A percentile compares a stretch with the other conserved stretches of the same genome.
Conservation (phyloP, 2,888 invertebrate species). For the Oxytorus armatus region DNA sequence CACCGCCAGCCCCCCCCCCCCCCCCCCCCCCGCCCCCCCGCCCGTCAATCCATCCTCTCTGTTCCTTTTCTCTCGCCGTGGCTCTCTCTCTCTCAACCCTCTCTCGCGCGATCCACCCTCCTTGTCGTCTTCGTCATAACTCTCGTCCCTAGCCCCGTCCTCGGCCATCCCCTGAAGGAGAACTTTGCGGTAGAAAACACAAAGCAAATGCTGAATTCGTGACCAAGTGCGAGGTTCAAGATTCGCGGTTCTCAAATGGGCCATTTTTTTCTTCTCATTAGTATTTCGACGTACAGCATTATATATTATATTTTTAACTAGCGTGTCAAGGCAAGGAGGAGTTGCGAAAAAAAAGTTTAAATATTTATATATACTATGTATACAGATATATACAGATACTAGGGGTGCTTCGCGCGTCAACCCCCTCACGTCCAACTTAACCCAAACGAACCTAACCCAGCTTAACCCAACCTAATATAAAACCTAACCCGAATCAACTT, state of each 20-base stretch:
- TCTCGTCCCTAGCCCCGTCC: conserved; percentile 9
- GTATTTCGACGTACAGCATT: not conserved
- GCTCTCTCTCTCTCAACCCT: conserved; percentile 16
- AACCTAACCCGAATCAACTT: no score
- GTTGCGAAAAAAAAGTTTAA: not conserved
- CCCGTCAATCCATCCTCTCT: not conserved
- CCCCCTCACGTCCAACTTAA: no score
- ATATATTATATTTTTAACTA: conserved; percentile 6
- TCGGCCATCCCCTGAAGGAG: not conserved
- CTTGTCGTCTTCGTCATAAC: conserved; percentile 26
- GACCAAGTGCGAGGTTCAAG: conserved; percentile 78
- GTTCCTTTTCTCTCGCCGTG: not conserved
- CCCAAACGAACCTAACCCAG: no score
- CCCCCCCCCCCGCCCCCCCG: not conserved
- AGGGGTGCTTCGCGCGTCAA: no score
- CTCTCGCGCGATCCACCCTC: conserved; percentile 18
- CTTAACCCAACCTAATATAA: no score
- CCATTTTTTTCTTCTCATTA: not conserved
- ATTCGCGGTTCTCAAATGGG: conserved; percentile 65
- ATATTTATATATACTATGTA: no score
- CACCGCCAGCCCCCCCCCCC: conserved; percentile 19
- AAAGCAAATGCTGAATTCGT: conserved; percentile 79
- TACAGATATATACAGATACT: no score
- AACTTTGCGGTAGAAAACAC: conserved; percentile 54
- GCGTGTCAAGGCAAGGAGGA: not conserved